These are phyloP conservation scores for Prorops nasuta DNA, from an alignment of 1,140 invertebrate genomes.

Conservation along the genomic window DNA sequence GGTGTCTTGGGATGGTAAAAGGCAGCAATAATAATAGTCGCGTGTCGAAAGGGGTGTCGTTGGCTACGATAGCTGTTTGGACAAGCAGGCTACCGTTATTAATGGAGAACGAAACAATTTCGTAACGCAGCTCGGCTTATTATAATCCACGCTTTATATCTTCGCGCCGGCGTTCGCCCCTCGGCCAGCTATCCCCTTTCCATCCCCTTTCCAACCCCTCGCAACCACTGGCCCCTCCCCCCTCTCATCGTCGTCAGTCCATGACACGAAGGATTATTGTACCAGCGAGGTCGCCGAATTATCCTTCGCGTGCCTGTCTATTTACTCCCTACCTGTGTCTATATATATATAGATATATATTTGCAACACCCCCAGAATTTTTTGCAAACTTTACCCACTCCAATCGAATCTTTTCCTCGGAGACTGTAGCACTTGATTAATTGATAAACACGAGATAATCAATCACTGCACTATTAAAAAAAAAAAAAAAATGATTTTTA, in stretches of 20 bases:
- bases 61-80: slow-evolving; percentile 7
- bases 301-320: slow-evolving; percentile 9
- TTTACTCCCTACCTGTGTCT: no score
- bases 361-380: no score
- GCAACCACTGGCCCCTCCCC: not conserved
- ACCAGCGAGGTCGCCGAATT: slow-evolving; percentile 22
- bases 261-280: slow-evolving; percentile 24
- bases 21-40: slow-evolving; percentile 21
- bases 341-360: no score
- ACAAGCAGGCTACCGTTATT: slow-evolving; percentile 18
- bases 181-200: slow-evolving; percentile 3
- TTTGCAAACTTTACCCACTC: no score
- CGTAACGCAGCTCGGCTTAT: slow-evolving; percentile 22
- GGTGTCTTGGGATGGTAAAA: no score
- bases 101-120: slow-evolving; percentile 34
- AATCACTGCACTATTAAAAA: no score
- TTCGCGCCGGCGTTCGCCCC: slow-evolving; percentile 2
- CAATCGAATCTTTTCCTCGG: no score
- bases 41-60: slow-evolving; percentile 24
- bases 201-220: slow-evolving; percentile 5
- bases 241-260: not conserved
- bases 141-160: slow-evolving; percentile 28
- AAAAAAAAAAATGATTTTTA: no score
- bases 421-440: no score
- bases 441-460: no score